These are phyloP conservation scores for Stenopsyche tienmushanensis DNA, from an alignment of 1,140 invertebrate species.

Conservation along the genomic window DNA sequence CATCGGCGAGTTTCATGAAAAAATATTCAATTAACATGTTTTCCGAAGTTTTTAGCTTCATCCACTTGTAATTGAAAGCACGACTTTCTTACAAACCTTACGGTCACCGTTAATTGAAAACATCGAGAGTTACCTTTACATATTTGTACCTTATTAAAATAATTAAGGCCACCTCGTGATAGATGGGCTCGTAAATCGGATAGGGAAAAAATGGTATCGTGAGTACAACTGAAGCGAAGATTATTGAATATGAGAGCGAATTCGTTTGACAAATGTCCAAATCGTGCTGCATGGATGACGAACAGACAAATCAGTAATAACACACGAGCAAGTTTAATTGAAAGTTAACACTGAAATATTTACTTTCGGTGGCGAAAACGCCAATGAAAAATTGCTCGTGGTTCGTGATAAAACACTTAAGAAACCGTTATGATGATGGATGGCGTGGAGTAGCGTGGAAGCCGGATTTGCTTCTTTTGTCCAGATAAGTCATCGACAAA, in stretches of 20 bases:
- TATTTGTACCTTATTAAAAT: conserved; percentile 22
- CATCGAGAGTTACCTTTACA: no score
- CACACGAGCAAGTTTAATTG: conserved; percentile 25
- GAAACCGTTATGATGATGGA: no score
- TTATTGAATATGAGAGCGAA: conserved; percentile 1
- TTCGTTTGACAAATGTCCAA: conserved; percentile 35
- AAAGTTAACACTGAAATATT: conserved; percentile 31
- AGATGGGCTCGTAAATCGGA: neutral
- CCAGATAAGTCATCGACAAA: no score
- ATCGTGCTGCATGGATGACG: conserved; percentile 37
- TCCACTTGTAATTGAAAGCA: no score
- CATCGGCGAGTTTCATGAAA: no score
- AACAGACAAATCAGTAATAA: conserved; percentile 36
- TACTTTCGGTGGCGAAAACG: conserved; percentile 38
- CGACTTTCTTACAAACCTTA: no score
- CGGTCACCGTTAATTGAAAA: no score
- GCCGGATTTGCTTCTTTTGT: neutral
- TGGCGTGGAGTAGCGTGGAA: no score
- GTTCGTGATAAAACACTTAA: conserved; percentile 5
- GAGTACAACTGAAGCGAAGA: conserved; percentile 1
- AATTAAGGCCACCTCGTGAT: conserved; percentile 12
- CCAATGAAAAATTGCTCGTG: conserved; percentile 7
- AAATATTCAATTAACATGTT: no score
- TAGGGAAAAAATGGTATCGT: neutral
- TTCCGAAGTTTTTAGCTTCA: no score